Evolutionary conservation across 2,113 vertebrate species (phyloP).

Genomic region (Capricornis sumatraensis): DNA sequence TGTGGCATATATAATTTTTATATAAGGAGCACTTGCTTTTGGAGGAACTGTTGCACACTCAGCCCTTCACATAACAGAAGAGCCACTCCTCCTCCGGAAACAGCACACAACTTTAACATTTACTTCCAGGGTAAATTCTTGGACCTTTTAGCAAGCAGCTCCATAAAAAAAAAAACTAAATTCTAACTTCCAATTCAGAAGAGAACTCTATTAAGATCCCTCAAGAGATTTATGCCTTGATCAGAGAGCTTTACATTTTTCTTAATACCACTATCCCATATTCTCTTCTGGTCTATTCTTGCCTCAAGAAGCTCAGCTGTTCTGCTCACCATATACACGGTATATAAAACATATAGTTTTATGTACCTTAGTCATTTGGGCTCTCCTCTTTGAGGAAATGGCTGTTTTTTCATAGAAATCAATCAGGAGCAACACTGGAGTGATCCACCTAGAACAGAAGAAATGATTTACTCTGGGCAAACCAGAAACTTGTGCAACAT

Average conservation of each 20-base stretch:
- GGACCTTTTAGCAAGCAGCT: neutral
- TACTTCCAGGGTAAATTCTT: neutral
- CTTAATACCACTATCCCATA: neutral
- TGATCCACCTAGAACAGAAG: conserved; percentile 88
- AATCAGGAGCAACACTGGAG: conserved; percentile 92
- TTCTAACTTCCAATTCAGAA: neutral
- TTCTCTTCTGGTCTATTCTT: neutral
- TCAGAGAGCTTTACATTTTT: neutral
- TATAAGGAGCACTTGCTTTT: neutral
- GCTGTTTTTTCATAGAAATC: conserved; percentile 97
- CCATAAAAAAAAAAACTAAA: neutral
- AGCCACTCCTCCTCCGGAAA: neutral
- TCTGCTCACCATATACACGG: neutral
- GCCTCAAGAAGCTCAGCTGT: neutral
- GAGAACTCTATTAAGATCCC: neutral
- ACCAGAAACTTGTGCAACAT: neutral
- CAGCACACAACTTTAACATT: neutral
- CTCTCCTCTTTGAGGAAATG: conserved; percentile 92
- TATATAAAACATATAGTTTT: neutral
- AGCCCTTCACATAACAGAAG: neutral
- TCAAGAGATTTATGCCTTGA: neutral
- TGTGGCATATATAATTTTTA: neutral
- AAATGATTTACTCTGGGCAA: neutral
- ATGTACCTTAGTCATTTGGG: conserved; percentile 93
- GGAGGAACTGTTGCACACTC: neutral